Evolutionary conservation across 2,888 invertebrate species (phyloP), one percentile per base, ranked within the genome.

Genomic region (Prionchulus punctatus): DNA sequence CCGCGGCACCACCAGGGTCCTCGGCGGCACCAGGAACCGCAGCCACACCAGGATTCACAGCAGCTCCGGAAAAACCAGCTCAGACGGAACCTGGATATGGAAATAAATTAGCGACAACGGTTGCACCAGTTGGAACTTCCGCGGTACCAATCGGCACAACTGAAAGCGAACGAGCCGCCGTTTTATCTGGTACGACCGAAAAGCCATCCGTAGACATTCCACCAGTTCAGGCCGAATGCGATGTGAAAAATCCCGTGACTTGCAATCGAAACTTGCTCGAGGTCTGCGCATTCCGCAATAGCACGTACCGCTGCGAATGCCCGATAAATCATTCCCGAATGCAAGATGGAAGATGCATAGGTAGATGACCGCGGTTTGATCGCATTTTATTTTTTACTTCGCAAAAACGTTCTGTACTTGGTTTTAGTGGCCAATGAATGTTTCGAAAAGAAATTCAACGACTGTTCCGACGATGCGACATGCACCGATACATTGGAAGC

Each of bases 181-280:
- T n/a, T n/a, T n/a, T n/a, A n/a, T n/a, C n/a, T n/a, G n/a, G n/a
- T n/a, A n/a, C n/a, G n/a, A n/a, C n/a, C n/a, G n/a, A n/a, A n/a
- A n/a, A n/a, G n/a, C n/a, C 7, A 36, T 18, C 12, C 36, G 36
- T 12, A 4, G 45, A 45, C 45, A 23, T 23, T 7, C 4, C 18
- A n/a, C 23, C 12, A 12, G 23, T 45, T 23, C 12, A n/a, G 12
- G 12, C 23, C 23, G 45, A 45, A 45, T 70, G 70, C 60, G 65
- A 70, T 48, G 70, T 70, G 26, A 64, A 65, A 57, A 70, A 70
- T 59, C 70, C 70, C 52, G 65, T 70, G 64, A 65, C 65, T 43
- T 70, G 70, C 55, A 66, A 69, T 59, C 63, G 62, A 53, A 56
- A 58, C 27, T 67, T 68, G 53, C 56, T 60, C 50, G 69, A 70